phyloP scores from a whole-genome alignment of 2,797 vertebrate genomes.

The Vespertilio murinus region DNA sequence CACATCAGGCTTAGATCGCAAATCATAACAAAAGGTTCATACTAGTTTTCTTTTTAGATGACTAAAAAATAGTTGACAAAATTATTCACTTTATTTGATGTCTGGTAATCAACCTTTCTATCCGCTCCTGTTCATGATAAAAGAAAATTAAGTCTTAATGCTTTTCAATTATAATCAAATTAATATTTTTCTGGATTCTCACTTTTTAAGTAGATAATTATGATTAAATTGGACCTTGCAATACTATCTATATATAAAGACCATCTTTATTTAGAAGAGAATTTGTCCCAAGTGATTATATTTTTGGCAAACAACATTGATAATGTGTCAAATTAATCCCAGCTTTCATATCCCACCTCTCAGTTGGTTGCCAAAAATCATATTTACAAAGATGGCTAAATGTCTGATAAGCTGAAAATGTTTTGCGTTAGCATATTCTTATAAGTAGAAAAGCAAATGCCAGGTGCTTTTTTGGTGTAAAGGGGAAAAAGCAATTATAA shows the following conservation, averaged over 20 bases:
- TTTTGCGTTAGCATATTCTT: neutral
- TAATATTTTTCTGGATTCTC: neutral
- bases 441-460: neutral
- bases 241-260: neutral
- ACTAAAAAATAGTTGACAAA: neutral
- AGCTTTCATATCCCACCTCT: conserved; percentile 1
- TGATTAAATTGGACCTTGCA: conserved; percentile 10
- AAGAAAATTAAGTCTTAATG: neutral
- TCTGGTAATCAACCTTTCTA: neutral
- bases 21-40: neutral
- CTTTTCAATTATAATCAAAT: conserved; percentile 9
- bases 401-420: neutral
- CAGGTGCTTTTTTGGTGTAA: neutral
- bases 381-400: neutral
- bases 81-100: neutral
- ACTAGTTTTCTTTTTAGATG: neutral
- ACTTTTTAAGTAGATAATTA: neutral
- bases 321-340: neutral
- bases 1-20: neutral
- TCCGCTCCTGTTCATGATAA: neutral
- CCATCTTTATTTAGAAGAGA: conserved; percentile 10
- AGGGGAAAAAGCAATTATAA: neutral
- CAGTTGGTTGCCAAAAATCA: neutral
- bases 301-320: neutral
- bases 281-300: conserved; percentile 3